Evolutionary conservation across 1,140 invertebrate genomes (phyloP), one percentile per base, ranked within the genome.

Genomic region (Globodera ellingtonae): DNA sequence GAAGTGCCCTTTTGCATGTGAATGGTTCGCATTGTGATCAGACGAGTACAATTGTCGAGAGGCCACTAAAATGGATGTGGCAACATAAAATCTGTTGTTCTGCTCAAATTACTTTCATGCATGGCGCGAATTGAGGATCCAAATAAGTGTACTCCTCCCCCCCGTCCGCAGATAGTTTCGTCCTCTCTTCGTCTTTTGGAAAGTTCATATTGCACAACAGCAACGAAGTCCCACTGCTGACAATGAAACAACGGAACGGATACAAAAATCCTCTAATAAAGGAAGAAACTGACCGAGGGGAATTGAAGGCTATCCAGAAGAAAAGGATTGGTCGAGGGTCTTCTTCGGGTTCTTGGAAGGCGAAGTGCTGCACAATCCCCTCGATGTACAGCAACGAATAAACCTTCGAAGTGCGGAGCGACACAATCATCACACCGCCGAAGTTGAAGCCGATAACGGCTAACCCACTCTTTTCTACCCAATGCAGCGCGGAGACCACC

Each of bases 291-390:
- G 71, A 62, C 78, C 78, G 65, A 6, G 46, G 10, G 3, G 75
- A 80, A 46, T n/a, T 84, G 44, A 24, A 82, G 15, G 72, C 71
- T 69, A 75, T 73, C 81, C 81, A 82, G 15, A 82, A 18, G 62
- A 69, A 82, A 78, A 78, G 56, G 7, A 82, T 79, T 10, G 81
- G 81, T 44, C 81, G 47, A 1, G 81, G 81, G 44, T 82, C 81
- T 24, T 82, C 81, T 59, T 82, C 81, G 50, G 81, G 81, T n/a
- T 82, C 79, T 77, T 83, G 81, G 10, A 81, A 21, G 4, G 81
- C 81, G 35, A 82, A 82, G 48, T 82, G 52, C 47, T 82, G 76
- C 46, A 82, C 81, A 44, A 48, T 21, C 8, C 81, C 81, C 8
- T 82, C 81, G 56, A 70, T 62, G 44, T 72, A 81, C 3, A 79